phyloP scores from a whole-genome alignment of 2,888 invertebrate species.

The Ochropacha duplaris region DNA sequence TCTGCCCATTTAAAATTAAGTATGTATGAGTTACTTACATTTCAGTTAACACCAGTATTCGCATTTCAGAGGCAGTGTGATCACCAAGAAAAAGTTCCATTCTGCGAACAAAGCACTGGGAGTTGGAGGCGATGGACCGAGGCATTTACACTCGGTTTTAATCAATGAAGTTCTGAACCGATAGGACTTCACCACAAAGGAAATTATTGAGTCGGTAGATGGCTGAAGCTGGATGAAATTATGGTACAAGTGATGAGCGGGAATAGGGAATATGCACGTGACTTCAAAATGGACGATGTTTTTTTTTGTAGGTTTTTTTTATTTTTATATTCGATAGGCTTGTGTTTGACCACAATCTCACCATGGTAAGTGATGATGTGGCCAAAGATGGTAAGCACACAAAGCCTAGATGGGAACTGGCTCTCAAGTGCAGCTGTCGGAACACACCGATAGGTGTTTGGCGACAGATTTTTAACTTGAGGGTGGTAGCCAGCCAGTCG shows the following conservation, averaged over 20 bases:
- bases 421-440: too few species aligned
- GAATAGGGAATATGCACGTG: background rate
- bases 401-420: too few species aligned
- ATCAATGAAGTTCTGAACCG: conserved; percentile 75
- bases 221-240: conserved; percentile 41
- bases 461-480: too few species aligned
- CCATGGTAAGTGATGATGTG: too few species aligned
- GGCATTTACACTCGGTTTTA: conserved; percentile 71
- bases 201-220: conserved; percentile 68
- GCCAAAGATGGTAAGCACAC: too few species aligned
- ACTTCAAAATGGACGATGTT: too few species aligned
- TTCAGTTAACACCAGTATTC: conserved; percentile 17
- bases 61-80: conserved; percentile 15
- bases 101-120: conserved; percentile 49
- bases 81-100: conserved; percentile 52
- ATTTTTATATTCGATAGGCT: too few species aligned
- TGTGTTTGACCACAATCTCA: too few species aligned
- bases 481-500: too few species aligned
- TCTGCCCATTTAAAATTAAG: too few species aligned
- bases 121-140: conserved; percentile 44
- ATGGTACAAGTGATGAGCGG: conserved; percentile 39
- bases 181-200: conserved; percentile 68
- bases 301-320: too few species aligned
- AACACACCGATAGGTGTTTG: too few species aligned
- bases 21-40: background rate